Evolutionary conservation across 2,113 vertebrate species (phyloP).

Genomic region (Lathamus discolor): DNA sequence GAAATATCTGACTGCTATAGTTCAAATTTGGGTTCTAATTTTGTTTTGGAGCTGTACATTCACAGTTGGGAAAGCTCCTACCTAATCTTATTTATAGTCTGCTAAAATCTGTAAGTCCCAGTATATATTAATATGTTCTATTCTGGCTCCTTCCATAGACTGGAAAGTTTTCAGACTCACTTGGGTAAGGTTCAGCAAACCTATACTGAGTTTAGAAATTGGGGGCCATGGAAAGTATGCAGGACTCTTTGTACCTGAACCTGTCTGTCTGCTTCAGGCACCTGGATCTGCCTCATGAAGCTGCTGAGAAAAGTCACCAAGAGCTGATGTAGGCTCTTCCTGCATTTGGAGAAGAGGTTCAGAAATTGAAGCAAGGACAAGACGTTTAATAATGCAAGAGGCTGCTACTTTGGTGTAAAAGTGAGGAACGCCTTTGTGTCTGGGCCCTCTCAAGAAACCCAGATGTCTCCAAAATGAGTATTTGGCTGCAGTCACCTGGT

Average conservation of each 20-base stretch:
- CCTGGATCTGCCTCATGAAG: not conserved
- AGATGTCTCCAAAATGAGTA: not conserved
- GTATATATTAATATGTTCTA: not conserved
- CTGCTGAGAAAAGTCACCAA: not conserved
- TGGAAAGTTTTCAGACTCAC: not conserved
- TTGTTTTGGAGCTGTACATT: not conserved
- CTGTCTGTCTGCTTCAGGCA: not conserved
- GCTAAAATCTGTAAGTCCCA: not conserved
- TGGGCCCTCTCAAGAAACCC: not conserved
- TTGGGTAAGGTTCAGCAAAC: not conserved
- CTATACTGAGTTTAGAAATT: not conserved
- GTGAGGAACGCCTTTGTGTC: not conserved
- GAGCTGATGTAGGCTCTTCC: not conserved
- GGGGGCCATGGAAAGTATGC: not conserved
- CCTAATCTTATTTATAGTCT: not conserved
- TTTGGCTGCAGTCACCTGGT: not conserved
- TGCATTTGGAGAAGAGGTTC: not conserved
- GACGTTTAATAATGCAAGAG: not conserved
- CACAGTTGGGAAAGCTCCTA: not conserved
- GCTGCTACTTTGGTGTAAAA: not conserved
- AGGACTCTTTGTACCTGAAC: not conserved
- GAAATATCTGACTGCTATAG: not conserved
- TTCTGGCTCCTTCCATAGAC: not conserved
- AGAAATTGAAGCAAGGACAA: not conserved
- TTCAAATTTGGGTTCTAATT: not conserved